phyloP scores from a whole-genome alignment of 2,113 vertebrate species.

The Tauraco erythrolophus region DNA sequence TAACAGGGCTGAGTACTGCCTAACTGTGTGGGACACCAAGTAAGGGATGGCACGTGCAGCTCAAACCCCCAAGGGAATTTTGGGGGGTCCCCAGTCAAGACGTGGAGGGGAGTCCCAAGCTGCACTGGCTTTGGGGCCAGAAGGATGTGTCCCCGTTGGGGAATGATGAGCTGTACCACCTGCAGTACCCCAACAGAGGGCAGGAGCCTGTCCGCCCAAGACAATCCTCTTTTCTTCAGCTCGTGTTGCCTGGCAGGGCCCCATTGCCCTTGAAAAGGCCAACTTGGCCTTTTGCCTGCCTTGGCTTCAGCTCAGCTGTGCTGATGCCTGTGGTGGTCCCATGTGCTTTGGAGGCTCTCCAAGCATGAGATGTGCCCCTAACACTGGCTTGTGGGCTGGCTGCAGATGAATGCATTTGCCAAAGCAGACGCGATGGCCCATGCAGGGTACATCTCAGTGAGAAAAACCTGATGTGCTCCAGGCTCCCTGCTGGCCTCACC shows the following conservation, averaged over 20 bases:
- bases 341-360: not conserved
- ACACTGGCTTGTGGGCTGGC: not conserved
- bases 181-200: not conserved
- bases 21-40: not conserved
- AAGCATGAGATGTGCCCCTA: not conserved
- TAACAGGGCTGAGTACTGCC: not conserved
- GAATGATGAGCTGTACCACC: not conserved
- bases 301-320: not conserved
- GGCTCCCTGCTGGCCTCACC: not conserved
- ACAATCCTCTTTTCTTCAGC: not conserved
- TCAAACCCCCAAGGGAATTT: not conserved
- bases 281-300: not conserved
- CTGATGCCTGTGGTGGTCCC: not conserved
- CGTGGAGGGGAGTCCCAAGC: rapidly evolving
- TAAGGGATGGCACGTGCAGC: not conserved
- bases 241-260: not conserved
- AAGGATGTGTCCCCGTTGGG: not conserved
- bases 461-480: not conserved
- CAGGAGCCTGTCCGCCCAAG: not conserved
- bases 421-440: not conserved
- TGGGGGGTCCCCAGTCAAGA: not conserved
- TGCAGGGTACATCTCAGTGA: not conserved
- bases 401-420: not conserved
- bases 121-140: not conserved
- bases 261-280: not conserved